phyloP scores from a whole-genome alignment of 2,888 invertebrate genomes.

The Anthoptus insignis region DNA sequence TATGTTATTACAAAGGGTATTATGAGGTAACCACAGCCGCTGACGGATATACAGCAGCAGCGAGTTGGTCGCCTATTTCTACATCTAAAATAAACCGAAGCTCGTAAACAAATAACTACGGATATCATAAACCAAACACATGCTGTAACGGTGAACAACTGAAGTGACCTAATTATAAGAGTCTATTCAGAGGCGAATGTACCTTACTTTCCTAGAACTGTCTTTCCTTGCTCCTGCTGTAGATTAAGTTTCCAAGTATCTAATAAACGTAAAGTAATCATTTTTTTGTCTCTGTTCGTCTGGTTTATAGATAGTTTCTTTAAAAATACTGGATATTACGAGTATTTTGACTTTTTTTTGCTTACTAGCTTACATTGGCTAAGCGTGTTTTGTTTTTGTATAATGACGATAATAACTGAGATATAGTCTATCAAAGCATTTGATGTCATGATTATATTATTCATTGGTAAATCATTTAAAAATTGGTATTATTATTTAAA shows the following conservation, averaged over 20 bases:
- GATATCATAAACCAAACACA: conserved; percentile 52
- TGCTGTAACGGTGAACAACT: conserved; percentile 50
- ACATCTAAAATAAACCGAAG: conserved; percentile 53
- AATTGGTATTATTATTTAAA: too few species aligned
- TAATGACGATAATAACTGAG: too few species aligned
- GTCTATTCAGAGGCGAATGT: background rate
- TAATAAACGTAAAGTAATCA: too few species aligned
- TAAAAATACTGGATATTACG: too few species aligned
- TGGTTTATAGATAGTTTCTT: too few species aligned
- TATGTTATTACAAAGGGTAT: conserved; percentile 24
- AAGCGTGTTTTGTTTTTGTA: too few species aligned
- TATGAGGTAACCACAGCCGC: conserved; percentile 46
- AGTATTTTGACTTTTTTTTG: too few species aligned
- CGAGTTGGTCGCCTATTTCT: conserved; percentile 52
- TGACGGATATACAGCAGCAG: conserved; percentile 66
- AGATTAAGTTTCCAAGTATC: background rate
- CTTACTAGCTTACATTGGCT: too few species aligned
- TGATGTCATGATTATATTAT: too few species aligned
- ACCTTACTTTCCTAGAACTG: background rate
- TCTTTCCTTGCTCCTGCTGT: background rate
- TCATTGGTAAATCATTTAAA: too few species aligned
- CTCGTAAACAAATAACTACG: conserved; percentile 52
- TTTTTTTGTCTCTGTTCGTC: too few species aligned
- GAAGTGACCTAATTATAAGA: conserved; percentile 17
- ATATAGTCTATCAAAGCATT: too few species aligned